phyloP scores from a whole-genome alignment of 2,888 invertebrate genomes.

The Drosophila kambysellisi region DNA sequence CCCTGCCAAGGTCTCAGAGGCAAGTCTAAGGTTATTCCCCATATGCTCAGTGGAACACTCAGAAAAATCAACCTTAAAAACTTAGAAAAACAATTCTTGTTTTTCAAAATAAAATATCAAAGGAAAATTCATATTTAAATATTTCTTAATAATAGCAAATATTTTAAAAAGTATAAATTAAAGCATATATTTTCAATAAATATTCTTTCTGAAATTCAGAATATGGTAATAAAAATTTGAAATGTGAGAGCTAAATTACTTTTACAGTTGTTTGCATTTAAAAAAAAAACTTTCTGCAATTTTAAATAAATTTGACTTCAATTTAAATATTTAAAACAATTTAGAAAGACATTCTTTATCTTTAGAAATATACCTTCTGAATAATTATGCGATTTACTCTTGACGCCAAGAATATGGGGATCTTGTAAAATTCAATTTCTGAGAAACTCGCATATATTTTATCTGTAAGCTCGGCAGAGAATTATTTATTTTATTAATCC shows the following conservation, averaged over 20 bases:
- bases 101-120: not conserved
- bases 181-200: no score
- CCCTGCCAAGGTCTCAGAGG: conserved; percentile 12
- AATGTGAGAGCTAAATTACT: not conserved
- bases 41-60: not conserved
- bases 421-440: no score
- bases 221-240: rapidly evolving
- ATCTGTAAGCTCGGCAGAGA: not conserved
- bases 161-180: not conserved
- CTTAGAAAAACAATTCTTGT: not conserved
- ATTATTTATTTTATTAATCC: not conserved
- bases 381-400: rapidly evolving
- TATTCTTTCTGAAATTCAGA: not conserved
- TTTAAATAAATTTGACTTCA: not conserved
- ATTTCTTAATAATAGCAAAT: not conserved
- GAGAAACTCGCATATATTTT: not conserved
- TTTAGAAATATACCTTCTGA: not conserved
- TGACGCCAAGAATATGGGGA: not conserved
- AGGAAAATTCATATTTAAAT: not conserved
- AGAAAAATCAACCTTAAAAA: not conserved
- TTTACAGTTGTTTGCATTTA: not conserved
- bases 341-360: not conserved
- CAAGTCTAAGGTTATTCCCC: conserved; percentile 10
- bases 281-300: not conserved
- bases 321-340: rapidly evolving